These are phyloP conservation scores for Cygnus olor DNA, from an alignment of 2,797 vertebrate genomes.

Conservation along the genomic window DNA sequence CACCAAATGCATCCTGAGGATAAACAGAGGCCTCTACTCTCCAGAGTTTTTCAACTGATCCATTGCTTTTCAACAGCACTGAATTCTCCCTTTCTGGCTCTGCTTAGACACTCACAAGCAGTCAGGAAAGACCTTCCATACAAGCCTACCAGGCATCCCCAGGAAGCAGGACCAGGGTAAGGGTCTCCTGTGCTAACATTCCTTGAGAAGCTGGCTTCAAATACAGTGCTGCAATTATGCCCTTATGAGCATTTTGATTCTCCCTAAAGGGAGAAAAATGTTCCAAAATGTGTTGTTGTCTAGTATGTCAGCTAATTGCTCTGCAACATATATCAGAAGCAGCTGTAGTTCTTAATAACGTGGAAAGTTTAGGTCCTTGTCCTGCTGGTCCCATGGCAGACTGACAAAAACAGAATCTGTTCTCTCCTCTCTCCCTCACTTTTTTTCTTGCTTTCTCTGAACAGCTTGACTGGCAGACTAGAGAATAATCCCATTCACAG, in stretches of 20 bases:
- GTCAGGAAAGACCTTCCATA: background rate
- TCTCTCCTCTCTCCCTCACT: background rate
- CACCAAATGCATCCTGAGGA: background rate
- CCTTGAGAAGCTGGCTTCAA: background rate
- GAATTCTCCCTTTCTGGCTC: background rate
- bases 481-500: constrained; percentile 78
- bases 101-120: background rate
- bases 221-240: background rate
- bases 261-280: background rate
- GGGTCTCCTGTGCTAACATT: background rate
- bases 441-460: constrained; percentile 32
- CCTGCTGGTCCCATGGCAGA: constrained; percentile 33
- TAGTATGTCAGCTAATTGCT: background rate
- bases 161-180: background rate
- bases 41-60: background rate
- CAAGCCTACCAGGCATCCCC: background rate
- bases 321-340: background rate
- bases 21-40: background rate
- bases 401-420: constrained; percentile 62
- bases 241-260: background rate
- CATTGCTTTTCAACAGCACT: background rate
- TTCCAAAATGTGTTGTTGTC: background rate
- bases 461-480: constrained; percentile 74
- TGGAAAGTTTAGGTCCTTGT: constrained; percentile 50
- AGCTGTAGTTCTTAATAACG: background rate